Conservation (phyloP, 2,113 vertebrate species). For the Mastomys coucha region DNA sequence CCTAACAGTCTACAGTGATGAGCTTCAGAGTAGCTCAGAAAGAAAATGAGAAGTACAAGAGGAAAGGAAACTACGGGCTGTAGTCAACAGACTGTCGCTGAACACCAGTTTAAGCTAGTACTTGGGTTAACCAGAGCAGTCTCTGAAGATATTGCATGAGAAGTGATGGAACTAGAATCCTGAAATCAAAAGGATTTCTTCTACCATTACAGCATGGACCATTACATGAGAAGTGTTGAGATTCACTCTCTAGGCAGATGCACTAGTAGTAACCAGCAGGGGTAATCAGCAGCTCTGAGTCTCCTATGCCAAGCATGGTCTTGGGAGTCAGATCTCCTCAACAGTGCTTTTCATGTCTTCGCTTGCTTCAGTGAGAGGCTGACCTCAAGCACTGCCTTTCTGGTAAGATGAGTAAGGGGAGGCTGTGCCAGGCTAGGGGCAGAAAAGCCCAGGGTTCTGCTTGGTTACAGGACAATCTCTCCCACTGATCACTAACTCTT, state of each 20-base stretch:
- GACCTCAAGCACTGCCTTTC: not conserved
- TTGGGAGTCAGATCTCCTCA: not conserved
- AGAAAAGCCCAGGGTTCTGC: not conserved
- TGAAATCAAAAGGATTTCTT: not conserved
- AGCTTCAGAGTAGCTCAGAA: conserved; percentile 12
- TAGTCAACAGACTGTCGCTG: not conserved
- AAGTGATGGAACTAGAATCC: not conserved
- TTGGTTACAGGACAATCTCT: not conserved
- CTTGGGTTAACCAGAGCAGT: not conserved
- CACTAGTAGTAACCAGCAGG: not conserved
- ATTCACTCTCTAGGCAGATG: not conserved
- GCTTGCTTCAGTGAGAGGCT: not conserved
- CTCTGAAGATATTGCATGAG: not conserved
- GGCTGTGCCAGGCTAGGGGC: not conserved
- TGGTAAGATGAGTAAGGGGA: not conserved
- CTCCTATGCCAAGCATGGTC: not conserved
- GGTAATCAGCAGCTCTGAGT: not conserved
- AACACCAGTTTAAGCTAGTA: not conserved
- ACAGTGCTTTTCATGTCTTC: not conserved
- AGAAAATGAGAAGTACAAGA: not conserved
- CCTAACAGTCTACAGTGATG: not conserved
- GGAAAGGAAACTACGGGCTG: not conserved
- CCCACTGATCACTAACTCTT: not conserved
- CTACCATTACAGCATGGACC: not conserved
- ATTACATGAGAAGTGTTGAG: not conserved